These are phyloP conservation scores for Alentia gelatinosa DNA, from an alignment of 2,888 invertebrate genomes.

Conservation along the genomic window DNA sequence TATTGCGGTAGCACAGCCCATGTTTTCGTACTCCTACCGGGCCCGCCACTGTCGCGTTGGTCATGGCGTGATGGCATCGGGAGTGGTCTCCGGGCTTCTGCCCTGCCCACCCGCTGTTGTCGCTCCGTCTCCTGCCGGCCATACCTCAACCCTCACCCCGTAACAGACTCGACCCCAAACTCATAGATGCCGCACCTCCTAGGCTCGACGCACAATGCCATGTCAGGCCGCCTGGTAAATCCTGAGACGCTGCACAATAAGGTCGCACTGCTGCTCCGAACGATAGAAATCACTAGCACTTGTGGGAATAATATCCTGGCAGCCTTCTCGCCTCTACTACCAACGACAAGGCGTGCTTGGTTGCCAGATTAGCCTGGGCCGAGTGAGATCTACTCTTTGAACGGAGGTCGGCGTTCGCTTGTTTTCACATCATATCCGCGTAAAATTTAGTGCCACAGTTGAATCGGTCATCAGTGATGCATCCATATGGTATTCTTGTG, in stretches of 20 bases:
- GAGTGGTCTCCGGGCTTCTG: neutral
- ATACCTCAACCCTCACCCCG: neutral
- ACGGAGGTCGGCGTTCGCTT: neutral
- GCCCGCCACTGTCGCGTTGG: neutral
- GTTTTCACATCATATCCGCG: conserved; percentile 1
- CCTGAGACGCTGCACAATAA: neutral
- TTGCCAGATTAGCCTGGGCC: conserved; percentile 27
- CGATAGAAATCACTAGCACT: neutral
- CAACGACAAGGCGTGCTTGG: conserved; percentile 5
- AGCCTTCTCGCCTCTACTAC: neutral
- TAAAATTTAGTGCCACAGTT: neutral
- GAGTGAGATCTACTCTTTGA: neutral
- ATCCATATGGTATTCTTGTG: conserved; percentile 10
- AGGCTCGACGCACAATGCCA: neutral
- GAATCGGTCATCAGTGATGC: neutral
- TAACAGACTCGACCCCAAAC: neutral
- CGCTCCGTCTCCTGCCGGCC: conserved; percentile 1
- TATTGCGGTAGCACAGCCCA: neutral
- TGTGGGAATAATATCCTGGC: neutral
- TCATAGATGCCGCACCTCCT: neutral
- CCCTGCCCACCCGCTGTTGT: conserved; percentile 7
- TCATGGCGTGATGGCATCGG: too few relatives aligned
- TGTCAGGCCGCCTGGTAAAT: neutral
- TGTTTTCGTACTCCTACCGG: neutral
- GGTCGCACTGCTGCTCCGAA: neutral